Evolutionary conservation across 2,888 invertebrate species (phyloP), one percentile per base, ranked within the genome.

Genomic region (Drosophila longiperda): DNA sequence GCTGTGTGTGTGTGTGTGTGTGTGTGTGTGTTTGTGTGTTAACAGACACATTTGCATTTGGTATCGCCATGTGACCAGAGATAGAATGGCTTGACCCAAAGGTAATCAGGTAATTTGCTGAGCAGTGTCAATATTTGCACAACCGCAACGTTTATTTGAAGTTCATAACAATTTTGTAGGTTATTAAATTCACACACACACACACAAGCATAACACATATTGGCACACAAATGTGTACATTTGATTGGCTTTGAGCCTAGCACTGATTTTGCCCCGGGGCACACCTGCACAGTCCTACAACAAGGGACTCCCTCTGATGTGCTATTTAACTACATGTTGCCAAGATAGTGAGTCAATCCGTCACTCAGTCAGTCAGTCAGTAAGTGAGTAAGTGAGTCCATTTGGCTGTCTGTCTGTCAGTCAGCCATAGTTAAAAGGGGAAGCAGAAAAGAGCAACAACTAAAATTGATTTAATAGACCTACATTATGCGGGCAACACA

Each of bases 41-140:
- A 55, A 64, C 29, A 65, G 65, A 72, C 52, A 76, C 69, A 78
- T 61, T 40, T 70, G 71, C 78, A 73, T 80, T 75, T 73, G 71
- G 76, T 78, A 73, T 64, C 59, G 75, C 70, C 52, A 52, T 70
- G 81, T 48, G 66, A 61, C 67, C 12, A 23, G 45, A 38, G 12
- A 38, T 33, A 77, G 77, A 84, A 80, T 87, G 61, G 78, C 80
- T 83, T 89, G 87, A 87, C 89, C 89, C 83, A 83, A 76, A 87
- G 83, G 79, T 86, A 85, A 88, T 87, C 88, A 87, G 86, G 75
- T 82, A 85, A 89, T 89, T 82, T 87, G 86, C 74, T 81, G 75
- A 69, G 75, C 67, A 73, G 67, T 74, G 84, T 88, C 82, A 89
- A 85, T 85, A 85, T 87, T 85, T 73, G 63, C 67, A 66, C 71